phyloP scores from a whole-genome alignment of 2,113 vertebrate genomes.

The cattle (Bos taurus) region DNA sequence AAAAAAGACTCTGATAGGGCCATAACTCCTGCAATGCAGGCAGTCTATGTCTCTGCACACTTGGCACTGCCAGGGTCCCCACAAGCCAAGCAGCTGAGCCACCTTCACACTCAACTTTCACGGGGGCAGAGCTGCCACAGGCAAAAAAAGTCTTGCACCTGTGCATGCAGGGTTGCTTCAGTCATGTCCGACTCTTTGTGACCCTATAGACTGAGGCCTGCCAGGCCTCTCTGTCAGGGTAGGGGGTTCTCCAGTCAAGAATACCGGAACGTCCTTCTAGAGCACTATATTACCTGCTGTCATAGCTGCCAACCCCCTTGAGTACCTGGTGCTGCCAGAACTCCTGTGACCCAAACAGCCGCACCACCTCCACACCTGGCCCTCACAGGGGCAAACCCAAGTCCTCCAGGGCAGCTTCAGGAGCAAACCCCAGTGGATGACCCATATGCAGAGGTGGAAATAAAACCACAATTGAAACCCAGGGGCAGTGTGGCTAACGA shows the following conservation, averaged over 20 bases:
- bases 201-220: neutral
- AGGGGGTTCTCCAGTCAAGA: neutral
- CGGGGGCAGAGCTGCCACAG: neutral
- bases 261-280: neutral
- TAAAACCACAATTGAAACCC: neutral
- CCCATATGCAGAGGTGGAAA: neutral
- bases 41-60: neutral
- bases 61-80: fast-evolving
- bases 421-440: neutral
- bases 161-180: fast-evolving
- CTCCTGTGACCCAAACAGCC: neutral
- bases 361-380: fast-evolving
- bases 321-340: neutral
- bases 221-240: neutral
- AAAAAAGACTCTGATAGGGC: neutral
- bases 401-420: neutral
- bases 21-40: neutral
- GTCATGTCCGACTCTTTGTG: neutral
- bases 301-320: neutral
- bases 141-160: neutral
- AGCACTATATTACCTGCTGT: neutral
- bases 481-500: neutral
- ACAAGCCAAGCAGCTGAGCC: neutral
- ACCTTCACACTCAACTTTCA: neutral
- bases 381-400: neutral